These are phyloP conservation scores for Pungitius pungitius DNA, from an alignment of 2,113 vertebrate species.

Conservation along the genomic window DNA sequence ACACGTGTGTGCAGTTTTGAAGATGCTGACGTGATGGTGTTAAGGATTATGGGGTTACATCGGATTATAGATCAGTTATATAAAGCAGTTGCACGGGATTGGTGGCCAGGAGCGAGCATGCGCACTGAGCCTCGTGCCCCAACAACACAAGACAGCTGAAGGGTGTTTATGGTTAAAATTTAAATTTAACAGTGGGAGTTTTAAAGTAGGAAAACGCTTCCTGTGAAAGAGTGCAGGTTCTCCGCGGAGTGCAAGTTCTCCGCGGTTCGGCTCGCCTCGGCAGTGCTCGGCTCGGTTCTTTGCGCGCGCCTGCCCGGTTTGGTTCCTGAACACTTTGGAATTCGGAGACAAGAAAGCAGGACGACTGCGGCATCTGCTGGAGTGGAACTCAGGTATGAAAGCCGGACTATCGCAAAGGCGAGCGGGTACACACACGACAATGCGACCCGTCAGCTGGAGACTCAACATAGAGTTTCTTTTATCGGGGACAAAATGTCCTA, in stretches of 20 bases:
- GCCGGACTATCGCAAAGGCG: not conserved
- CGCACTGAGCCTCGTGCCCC: constrained; percentile 24
- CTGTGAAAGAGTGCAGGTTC: constrained; percentile 2
- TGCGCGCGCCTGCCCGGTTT: not conserved
- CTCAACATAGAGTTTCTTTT: not conserved
- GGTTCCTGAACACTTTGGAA: not conserved
- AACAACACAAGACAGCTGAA: constrained; percentile 10
- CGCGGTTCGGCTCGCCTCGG: too few species aligned
- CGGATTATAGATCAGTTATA: constrained; percentile 35
- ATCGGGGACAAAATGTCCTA: constrained; percentile 34
- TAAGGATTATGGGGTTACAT: not conserved
- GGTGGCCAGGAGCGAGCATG: constrained; percentile 35
- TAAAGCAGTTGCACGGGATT: constrained; percentile 37
- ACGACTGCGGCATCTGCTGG: not conserved
- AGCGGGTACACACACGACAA: not conserved
- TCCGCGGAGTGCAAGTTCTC: too few species aligned
- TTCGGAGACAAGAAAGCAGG: constrained; percentile 1
- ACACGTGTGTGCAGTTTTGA: not conserved
- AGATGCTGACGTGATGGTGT: not conserved
- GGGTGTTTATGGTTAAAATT: constrained; percentile 16
- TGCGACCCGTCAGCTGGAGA: too few species aligned
- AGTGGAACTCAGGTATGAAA: constrained; percentile 4
- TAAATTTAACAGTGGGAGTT: constrained; percentile 5
- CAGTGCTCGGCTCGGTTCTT: not conserved
- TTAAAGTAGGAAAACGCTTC: not conserved